These are phyloP conservation scores for Elephantulus edwardii DNA, from an alignment of 2,113 vertebrate genomes.

Conservation along the genomic window DNA sequence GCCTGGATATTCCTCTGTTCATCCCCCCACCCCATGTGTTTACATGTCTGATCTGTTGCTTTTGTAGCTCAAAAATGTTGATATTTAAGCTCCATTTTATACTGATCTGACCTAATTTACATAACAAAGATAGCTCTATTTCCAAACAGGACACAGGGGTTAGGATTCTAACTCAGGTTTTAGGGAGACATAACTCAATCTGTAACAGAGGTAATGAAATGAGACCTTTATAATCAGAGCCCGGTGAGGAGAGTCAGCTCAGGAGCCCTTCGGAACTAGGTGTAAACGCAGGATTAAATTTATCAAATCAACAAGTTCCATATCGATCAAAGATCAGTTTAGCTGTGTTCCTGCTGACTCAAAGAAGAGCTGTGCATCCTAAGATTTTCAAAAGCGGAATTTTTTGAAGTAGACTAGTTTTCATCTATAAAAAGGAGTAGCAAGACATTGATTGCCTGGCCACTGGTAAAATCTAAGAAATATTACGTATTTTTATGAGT, in stretches of 20 bases:
- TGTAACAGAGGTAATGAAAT: background rate
- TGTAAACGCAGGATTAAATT: background rate
- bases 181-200: background rate
- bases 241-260: background rate
- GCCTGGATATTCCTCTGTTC: background rate
- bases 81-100: background rate
- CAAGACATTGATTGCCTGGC: no score
- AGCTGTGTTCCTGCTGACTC: no score
- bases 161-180: background rate
- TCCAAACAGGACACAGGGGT: background rate
- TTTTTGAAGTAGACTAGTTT: background rate
- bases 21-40: background rate
- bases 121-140: background rate
- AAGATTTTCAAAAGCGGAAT: no score
- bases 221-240: background rate
- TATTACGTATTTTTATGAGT: background rate
- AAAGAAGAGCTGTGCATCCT: no score
- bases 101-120: background rate
- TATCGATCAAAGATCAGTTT: background rate
- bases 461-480: background rate
- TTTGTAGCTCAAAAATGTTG: background rate
- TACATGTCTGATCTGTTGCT: background rate
- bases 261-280: background rate
- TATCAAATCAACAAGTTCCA: background rate
- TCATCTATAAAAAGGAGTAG: background rate